Conservation (phyloP, 2,113 vertebrate species). For the Rhodinocichla rosea region DNA sequence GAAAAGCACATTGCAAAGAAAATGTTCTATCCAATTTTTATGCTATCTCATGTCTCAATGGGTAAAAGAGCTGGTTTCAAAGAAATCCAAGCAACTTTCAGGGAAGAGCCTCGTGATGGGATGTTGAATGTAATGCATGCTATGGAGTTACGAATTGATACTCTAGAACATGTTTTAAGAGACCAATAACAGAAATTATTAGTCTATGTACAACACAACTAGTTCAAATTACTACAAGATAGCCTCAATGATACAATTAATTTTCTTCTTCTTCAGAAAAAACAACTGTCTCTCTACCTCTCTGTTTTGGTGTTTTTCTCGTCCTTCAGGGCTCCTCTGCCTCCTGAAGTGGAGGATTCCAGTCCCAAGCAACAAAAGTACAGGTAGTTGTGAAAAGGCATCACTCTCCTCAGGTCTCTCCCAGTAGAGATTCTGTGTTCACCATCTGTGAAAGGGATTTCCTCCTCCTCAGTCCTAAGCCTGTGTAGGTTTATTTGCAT, state of each 20-base stretch:
- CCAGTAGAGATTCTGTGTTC: background rate
- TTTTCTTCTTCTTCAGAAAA: background rate
- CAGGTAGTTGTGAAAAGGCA: background rate
- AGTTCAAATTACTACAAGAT: background rate
- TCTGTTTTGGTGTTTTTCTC: background rate
- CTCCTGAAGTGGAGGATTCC: background rate
- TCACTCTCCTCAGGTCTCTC: background rate
- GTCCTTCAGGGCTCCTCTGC: background rate
- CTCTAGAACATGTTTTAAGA: background rate
- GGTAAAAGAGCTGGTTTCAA: background rate
- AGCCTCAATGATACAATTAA: background rate
- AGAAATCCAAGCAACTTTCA: background rate
- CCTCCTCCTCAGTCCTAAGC: background rate
- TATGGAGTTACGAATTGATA: background rate
- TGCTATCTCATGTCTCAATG: background rate
- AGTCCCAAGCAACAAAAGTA: background rate
- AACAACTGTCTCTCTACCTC: rapidly evolving
- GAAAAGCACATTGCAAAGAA: background rate
- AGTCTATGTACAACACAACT: background rate
- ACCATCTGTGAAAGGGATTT: background rate
- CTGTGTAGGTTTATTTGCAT: background rate
- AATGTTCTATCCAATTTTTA: background rate
- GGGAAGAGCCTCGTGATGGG: background rate
- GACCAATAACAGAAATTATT: background rate
- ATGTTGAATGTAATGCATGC: background rate